These are phyloP conservation scores for Catocala sponsa DNA, from an alignment of 2,888 invertebrate species.

Conservation along the genomic window DNA sequence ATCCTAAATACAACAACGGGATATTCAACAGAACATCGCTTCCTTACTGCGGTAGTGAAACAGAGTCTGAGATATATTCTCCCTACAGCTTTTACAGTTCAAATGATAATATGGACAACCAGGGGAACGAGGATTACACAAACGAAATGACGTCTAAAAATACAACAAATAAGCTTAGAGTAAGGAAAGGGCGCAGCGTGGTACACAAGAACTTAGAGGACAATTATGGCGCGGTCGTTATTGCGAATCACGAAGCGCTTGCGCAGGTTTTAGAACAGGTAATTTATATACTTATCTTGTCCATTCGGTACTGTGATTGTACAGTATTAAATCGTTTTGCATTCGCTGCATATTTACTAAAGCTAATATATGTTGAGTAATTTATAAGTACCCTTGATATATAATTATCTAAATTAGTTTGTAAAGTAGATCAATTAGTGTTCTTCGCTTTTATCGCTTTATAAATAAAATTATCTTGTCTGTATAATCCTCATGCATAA, in stretches of 20 bases:
- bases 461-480: too few relatives aligned
- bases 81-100: constrained; percentile 93
- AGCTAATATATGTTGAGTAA: constrained; percentile 14
- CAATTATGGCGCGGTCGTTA: constrained; percentile 96
- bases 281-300: constrained; percentile 61
- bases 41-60: constrained; percentile 94
- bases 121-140: constrained; percentile 78
- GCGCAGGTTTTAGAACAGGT: constrained; percentile 97
- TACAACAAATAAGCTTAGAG: constrained; percentile 90
- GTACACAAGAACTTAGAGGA: constrained; percentile 96
- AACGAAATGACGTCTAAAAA: constrained; percentile 80
- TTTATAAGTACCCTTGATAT: constrained; percentile 15
- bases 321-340: constrained; percentile 27
- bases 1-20: constrained; percentile 89
- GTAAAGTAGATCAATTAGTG: too few relatives aligned
- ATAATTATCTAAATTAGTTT: too few relatives aligned
- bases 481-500: too few relatives aligned
- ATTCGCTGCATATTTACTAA: constrained; percentile 25
- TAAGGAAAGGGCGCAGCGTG: constrained; percentile 93
- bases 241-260: constrained; percentile 96
- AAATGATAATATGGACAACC: constrained; percentile 86
- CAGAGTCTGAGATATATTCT: constrained; percentile 94
- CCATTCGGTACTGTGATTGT: constrained; percentile 23
- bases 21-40: constrained; percentile 90
- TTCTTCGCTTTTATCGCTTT: not conserved